Percentiles rank a stretch among this genome's conserved stretches.
phyloP scores from a whole-genome alignment of 2,888 invertebrate species.

The Ichneumoninae sp. region DNA sequence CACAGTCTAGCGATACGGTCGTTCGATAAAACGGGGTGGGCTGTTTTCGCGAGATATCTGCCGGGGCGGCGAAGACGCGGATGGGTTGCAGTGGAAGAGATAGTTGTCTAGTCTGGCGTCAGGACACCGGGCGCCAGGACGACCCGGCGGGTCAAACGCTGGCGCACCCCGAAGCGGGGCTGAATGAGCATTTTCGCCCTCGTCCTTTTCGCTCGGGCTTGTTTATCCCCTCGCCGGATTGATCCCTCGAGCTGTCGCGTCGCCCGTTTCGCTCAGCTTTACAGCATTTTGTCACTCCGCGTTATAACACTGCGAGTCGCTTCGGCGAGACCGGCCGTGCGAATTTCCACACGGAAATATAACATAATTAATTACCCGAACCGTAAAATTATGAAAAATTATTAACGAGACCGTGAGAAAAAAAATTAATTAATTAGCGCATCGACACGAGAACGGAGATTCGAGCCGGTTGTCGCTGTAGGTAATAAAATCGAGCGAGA shows the following conservation, averaged over 20 bases:
- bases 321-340: background rate
- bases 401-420: background rate
- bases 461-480: background rate
- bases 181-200: conserved; percentile 23
- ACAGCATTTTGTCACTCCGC: background rate
- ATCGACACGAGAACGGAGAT: background rate
- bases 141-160: conserved; percentile 72
- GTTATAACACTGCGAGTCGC: background rate
- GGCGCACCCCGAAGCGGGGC: conserved; percentile 16
- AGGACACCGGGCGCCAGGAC: conserved; percentile 73
- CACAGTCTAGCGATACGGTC: background rate
- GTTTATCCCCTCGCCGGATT: conserved; percentile 14
- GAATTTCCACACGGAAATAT: background rate
- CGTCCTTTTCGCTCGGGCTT: conserved; percentile 6
- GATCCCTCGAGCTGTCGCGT: conserved; percentile 5
- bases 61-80: conserved; percentile 69
- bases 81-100: conserved; percentile 71
- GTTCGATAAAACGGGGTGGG: background rate
- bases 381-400: background rate
- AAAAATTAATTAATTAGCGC: background rate
- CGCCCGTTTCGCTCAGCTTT: background rate
- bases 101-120: conserved; percentile 66
- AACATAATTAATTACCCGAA: background rate
- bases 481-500: background rate
- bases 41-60: conserved; percentile 74